These are phyloP conservation scores for Synchiropus splendidus DNA, from an alignment of 2,113 vertebrate genomes.

Conservation along the genomic window DNA sequence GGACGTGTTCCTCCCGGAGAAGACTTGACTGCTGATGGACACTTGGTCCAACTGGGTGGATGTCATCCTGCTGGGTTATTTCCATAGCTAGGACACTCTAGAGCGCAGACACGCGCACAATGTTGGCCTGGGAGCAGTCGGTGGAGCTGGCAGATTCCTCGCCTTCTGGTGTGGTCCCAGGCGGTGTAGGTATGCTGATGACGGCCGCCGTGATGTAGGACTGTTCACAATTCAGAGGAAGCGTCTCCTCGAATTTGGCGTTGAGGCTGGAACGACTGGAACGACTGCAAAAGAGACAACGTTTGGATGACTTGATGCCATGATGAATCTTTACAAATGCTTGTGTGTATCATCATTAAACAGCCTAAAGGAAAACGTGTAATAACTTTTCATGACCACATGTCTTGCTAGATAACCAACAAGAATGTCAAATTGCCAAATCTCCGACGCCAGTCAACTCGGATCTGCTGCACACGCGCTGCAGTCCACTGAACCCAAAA, in stretches of 20 bases:
- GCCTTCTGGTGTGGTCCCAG: slow-evolving; percentile 72
- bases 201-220: slow-evolving; percentile 83
- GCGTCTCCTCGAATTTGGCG: slow-evolving; percentile 83
- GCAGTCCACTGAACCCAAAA: too few relatives aligned
- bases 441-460: too few relatives aligned
- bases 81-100: slow-evolving; percentile 53
- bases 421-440: neutral
- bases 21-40: too few relatives aligned
- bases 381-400: neutral
- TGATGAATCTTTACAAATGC: too few relatives aligned
- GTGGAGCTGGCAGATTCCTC: slow-evolving; percentile 69
- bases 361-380: neutral
- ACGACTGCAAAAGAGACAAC: too few relatives aligned
- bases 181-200: slow-evolving; percentile 82
- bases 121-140: slow-evolving; percentile 77
- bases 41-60: too few relatives aligned
- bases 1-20: too few relatives aligned
- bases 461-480: too few relatives aligned
- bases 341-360: neutral
- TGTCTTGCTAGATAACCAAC: neutral
- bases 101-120: slow-evolving; percentile 89
- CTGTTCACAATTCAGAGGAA: slow-evolving; percentile 87
- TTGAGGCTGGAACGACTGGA: slow-evolving; percentile 78
- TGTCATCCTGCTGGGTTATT: slow-evolving; percentile 8
- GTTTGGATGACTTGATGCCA: too few relatives aligned